A percentile compares a stretch with the other conserved stretches of the same genome.
These are phyloP conservation scores for Oncorhynchus gorbuscha DNA, from an alignment of 2,113 vertebrate genomes.

Conservation along the genomic window DNA sequence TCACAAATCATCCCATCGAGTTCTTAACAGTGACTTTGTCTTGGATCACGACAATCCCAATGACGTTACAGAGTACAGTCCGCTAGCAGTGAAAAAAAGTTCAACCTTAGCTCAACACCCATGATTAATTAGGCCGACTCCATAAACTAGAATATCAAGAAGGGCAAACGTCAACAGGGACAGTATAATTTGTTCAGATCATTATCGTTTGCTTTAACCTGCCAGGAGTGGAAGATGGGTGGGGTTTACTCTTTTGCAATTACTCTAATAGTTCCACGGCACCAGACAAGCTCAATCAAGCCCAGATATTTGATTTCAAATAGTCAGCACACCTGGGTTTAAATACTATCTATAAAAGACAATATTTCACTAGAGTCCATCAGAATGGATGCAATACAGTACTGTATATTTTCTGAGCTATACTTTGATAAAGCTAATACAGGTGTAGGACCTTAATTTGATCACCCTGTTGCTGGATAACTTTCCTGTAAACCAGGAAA, in stretches of 20 bases:
- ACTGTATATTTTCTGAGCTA: too few relatives aligned
- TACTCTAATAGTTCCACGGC: background rate
- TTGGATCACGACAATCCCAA: background rate
- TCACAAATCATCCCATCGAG: conserved; percentile 5
- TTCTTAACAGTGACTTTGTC: background rate
- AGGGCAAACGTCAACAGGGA: background rate
- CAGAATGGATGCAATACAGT: too few relatives aligned
- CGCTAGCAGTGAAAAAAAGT: background rate
- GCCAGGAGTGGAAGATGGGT: background rate
- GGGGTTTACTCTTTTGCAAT: background rate
- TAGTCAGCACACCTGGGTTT: too few relatives aligned
- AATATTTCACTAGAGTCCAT: too few relatives aligned
- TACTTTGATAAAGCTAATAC: too few relatives aligned
- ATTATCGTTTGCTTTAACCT: background rate
- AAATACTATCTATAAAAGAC: too few relatives aligned
- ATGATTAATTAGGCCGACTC: background rate
- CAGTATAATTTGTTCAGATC: conserved; percentile 6
- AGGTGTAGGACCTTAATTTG: too few relatives aligned
- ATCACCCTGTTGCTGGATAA: too few relatives aligned
- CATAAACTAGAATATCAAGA: background rate
- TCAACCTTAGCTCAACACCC: background rate
- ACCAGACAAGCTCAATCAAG: background rate
- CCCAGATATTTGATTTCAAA: background rate
- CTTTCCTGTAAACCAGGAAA: too few relatives aligned
- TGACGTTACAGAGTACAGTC: background rate